phyloP scores from a whole-genome alignment of 2,113 vertebrate genomes.

The Ceuthmochares aereus region DNA sequence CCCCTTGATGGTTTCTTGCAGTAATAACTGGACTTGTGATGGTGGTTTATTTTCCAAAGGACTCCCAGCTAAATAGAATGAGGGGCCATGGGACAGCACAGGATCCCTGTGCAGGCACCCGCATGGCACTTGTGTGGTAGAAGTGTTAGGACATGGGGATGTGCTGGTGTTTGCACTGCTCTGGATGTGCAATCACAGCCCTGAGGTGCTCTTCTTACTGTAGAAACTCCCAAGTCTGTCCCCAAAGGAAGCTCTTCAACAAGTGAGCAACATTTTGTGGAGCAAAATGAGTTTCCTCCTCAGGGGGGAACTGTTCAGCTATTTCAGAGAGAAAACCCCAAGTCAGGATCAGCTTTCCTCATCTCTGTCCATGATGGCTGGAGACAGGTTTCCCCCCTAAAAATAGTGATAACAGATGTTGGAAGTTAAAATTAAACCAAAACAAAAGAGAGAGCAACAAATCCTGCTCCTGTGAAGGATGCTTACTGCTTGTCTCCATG shows the following conservation, averaged over 20 bases:
- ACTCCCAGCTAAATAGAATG: not conserved
- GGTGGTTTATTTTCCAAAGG: not conserved
- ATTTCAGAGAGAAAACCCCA: not conserved
- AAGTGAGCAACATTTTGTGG: not conserved
- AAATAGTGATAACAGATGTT: not conserved
- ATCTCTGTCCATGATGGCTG: not conserved
- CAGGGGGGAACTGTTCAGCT: slow-evolving; percentile 16
- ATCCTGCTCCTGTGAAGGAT: not conserved
- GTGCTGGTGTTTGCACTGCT: not conserved
- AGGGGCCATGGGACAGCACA: not conserved
- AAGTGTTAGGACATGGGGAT: not conserved
- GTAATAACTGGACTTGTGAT: not conserved
- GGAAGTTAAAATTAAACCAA: not conserved
- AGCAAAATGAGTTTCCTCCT: slow-evolving; percentile 4
- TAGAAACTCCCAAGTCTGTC: not conserved
- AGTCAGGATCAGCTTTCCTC: not conserved
- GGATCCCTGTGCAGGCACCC: not conserved
- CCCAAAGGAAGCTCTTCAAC: not conserved
- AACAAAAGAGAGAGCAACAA: too few species aligned
- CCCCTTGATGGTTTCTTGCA: not conserved
- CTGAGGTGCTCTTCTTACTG: not conserved
- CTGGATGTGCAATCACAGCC: not conserved
- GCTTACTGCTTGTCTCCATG: not conserved
- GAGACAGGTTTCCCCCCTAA: not conserved
- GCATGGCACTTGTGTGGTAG: accelerated